phyloP scores from a whole-genome alignment of 92 coral and sea anemone species.

The Actinernus sp. region DNA sequence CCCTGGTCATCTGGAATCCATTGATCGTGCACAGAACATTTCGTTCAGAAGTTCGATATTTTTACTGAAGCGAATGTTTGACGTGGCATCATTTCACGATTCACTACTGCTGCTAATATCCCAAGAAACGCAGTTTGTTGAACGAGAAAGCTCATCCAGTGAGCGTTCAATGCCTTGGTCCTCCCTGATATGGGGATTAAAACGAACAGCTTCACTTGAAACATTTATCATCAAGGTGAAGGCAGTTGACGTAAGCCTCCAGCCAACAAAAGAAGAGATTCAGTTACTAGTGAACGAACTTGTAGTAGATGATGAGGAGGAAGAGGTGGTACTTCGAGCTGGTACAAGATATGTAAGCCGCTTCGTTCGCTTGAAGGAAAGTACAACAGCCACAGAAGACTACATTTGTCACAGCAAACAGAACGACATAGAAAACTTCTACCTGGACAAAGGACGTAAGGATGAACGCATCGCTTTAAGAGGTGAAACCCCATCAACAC shows the following conservation, averaged over 20 bases:
- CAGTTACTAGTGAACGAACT: neutral
- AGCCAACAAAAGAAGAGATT: neutral
- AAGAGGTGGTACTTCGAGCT: conserved; percentile 61
- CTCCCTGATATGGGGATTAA: conserved; percentile 12
- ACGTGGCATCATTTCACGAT: neutral
- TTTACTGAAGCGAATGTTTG: conserved; percentile 18
- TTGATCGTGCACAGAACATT: conserved; percentile 15
- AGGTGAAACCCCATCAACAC: neutral
- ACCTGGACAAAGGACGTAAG: neutral
- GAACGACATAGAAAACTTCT: neutral
- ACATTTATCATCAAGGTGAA: conserved; percentile 8
- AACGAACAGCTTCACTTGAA: conserved; percentile 16
- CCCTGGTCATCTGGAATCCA: neutral
- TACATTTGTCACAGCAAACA: neutral
- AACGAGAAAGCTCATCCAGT: neutral
- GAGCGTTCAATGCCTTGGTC: conserved; percentile 34
- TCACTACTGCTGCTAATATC: conserved; percentile 13
- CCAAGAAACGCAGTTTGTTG: neutral
- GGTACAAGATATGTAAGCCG: conserved; percentile 70
- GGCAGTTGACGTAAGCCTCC: conserved; percentile 30
- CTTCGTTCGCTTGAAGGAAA: conserved; percentile 16
- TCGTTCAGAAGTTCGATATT: conserved; percentile 28
- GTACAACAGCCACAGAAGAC: neutral
- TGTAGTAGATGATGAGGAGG: conserved; percentile 9
- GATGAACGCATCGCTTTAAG: neutral